Evolutionary conservation across 2,888 invertebrate genomes (phyloP), one percentile per base, ranked within the genome.

Genomic region (Emmelina monodactyla): DNA sequence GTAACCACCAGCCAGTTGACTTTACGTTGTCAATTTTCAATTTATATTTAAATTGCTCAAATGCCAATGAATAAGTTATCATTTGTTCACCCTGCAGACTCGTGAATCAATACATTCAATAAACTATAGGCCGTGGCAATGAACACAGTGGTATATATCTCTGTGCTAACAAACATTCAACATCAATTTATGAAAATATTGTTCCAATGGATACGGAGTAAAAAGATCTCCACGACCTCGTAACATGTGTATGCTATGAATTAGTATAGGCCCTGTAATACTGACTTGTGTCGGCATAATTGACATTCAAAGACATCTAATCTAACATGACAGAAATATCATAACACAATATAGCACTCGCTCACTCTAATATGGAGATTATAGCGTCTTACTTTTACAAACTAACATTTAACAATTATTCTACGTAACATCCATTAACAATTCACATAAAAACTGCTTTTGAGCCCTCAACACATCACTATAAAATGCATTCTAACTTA

Each of bases 391-490:
- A 55, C n/a, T n/a, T n/a, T n/a, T 37, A 36, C 43, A 38, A 37
- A 43, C 40, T 50, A 48, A 55, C 35, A 41, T 41, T 53, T 50
- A 48, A 47, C 49, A 47, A 50, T 43, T 53, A 55, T 50, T 49
- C 51, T 50, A 45, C 55, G 46, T 54, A 55, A 67, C 62, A 68
- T 64, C 58, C 58, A 70, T 68, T 69, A 67, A 65, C 60, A 64
- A 71, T 63, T 70, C 71, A 69, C 68, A 69, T 67, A 66, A 60
- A 69, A 75, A 71, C 71, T 70, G 71, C 70, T 56, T 60, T 75
- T 72, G 76, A 72, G 75, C 73, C 72, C 65, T 61, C 48, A 56
- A 62, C 58, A 59, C 64, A 52, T 56, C 58, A 55, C 57, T 59
- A 60, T 32, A 49, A 68, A 70, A 73, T 68, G 70, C 69, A 62